phyloP scores from a whole-genome alignment of 2,888 invertebrate genomes.

The Acholoe squamosa region DNA sequence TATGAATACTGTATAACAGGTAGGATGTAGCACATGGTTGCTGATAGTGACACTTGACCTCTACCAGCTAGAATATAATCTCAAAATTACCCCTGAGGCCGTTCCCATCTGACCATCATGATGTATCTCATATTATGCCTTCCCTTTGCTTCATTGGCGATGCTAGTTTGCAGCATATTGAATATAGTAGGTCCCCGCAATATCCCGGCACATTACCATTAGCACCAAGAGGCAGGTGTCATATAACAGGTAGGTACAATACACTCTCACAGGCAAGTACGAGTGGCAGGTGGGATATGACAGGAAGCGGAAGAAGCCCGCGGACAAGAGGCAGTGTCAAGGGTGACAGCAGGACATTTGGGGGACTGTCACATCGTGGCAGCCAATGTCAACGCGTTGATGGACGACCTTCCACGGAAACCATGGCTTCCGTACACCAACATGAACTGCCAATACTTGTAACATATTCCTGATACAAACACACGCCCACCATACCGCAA shows the following conservation, averaged over 20 bases:
- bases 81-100: too few relatives aligned
- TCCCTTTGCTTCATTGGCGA: too few relatives aligned
- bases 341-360: background rate
- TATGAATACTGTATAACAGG: too few relatives aligned
- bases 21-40: too few relatives aligned
- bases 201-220: background rate
- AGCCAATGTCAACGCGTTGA: background rate
- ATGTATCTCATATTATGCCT: too few relatives aligned
- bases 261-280: too few relatives aligned
- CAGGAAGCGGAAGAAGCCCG: background rate
- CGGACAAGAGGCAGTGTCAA: background rate
- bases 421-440: background rate
- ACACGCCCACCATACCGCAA: background rate
- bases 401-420: background rate
- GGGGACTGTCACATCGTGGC: background rate
- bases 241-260: background rate
- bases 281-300: background rate
- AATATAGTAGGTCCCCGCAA: background rate
- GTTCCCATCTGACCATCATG: background rate
- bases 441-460: background rate
- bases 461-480: background rate
- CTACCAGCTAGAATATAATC: too few relatives aligned
- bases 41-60: too few relatives aligned
- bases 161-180: too few relatives aligned
- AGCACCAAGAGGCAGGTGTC: background rate